Evolutionary conservation across 1,140 invertebrate species (phyloP), one percentile per base, ranked within the genome.

Genomic region (Medauroidea extradentata): DNA sequence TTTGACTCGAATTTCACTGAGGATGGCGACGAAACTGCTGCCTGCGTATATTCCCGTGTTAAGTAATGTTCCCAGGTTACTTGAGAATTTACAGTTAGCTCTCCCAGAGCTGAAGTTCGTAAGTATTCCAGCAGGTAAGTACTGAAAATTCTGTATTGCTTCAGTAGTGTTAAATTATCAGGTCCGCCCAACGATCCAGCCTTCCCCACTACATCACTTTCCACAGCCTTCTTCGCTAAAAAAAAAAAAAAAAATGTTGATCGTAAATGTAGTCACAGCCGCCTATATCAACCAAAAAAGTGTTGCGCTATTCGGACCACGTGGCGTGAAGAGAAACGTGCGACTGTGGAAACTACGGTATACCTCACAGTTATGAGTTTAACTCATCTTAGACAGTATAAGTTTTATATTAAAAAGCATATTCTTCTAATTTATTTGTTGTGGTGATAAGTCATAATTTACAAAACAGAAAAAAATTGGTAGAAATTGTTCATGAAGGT

Each of bases 1-100:
- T 57, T 57, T 57, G 54, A 57, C 54, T 57, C n/a, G 48, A 25
- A 46, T 46, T 46, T 49, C 19, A 57, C 43, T 27, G 42, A 46
- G 44, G 19, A 57, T 57, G 54, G 54, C 42, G 42, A 46, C 54
- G 24, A 57, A 24, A 4, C 56, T 63, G 27, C 68, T 70, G 69
- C 48, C 59, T 29, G 63, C 62, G 43, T 46, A 56, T 5, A 44
- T 74, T 38, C 53, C 61, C 25, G 67, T 76, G 60, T 66, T 73
- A 24, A 69, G 69, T 27, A 57, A 43, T 55, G 65, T 74, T 58
- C 64, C 67, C 50, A 69, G 64, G 57, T 65, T 76, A 65, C 65
- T 65, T 52, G 58, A 64, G 55, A 59, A 69, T 62, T 61, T 75
- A 50, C 64, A 63, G 41, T 49, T 57, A n/a, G 39, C 53, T 48